phyloP scores from a whole-genome alignment of 2,888 invertebrate species.

The Metallyticus violacea region DNA sequence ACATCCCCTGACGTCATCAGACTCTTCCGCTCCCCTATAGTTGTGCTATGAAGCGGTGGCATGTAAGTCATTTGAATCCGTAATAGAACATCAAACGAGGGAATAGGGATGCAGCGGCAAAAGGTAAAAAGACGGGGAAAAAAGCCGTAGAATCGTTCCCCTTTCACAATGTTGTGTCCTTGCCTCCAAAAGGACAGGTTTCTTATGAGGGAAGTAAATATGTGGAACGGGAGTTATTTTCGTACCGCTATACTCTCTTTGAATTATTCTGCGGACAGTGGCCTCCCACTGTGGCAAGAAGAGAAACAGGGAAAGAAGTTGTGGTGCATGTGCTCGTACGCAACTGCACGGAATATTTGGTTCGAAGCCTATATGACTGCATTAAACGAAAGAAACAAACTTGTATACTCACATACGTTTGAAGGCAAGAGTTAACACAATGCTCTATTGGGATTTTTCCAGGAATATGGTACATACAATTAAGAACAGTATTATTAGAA shows the following conservation, averaged over 20 bases:
- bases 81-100: conserved; percentile 26
- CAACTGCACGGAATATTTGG: no score
- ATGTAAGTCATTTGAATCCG: conserved; percentile 26
- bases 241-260: background rate
- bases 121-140: conserved; percentile 15
- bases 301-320: background rate
- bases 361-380: no score
- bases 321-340: no score
- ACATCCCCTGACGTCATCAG: background rate
- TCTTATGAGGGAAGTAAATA: background rate
- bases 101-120: background rate
- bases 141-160: background rate
- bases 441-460: no score
- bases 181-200: background rate
- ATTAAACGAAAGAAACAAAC: no score
- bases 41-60: background rate
- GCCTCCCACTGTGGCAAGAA: background rate
- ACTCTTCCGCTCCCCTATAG: background rate
- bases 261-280: background rate
- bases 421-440: no score
- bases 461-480: no score
- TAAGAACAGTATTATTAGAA: no score
- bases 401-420: no score
- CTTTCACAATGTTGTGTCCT: background rate
- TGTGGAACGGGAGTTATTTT: background rate